These are phyloP conservation scores for Neodiprion virginianus DNA, from an alignment of 1,140 invertebrate genomes.

Conservation along the genomic window DNA sequence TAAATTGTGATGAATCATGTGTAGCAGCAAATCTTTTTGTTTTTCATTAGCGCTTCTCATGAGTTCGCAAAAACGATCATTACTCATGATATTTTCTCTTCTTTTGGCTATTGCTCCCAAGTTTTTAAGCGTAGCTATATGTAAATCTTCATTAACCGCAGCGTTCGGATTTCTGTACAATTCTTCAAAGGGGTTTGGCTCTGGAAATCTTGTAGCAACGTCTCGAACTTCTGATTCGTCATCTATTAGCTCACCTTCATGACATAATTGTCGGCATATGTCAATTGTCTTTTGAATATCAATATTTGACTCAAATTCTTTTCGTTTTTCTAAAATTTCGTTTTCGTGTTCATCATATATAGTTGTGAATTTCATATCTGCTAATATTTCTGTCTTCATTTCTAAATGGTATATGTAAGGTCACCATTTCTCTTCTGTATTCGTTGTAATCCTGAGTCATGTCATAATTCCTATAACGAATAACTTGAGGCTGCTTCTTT, in stretches of 20 bases:
- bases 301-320: conserved; percentile 22
- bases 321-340: conserved; percentile 12
- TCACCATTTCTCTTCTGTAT: conserved; percentile 47
- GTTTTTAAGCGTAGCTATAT: conserved; percentile 20
- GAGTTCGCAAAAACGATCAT: conserved; percentile 9
- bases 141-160: conserved; percentile 21
- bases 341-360: conserved; percentile 31
- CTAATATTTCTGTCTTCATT: conserved; percentile 43
- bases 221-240: background rate
- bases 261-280: conserved; percentile 19
- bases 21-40: conserved; percentile 31
- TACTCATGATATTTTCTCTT: conserved; percentile 24
- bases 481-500: conserved; percentile 18
- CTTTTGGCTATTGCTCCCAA: conserved; percentile 25
- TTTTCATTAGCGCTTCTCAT: conserved; percentile 22
- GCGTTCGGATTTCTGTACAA: conserved; percentile 20
- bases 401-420: conserved; percentile 43
- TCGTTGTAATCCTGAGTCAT: conserved; percentile 32
- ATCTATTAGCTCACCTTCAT: background rate
- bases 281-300: conserved; percentile 18
- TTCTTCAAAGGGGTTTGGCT: conserved; percentile 22
- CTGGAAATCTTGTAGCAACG: background rate
- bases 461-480: conserved; percentile 28
- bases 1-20: conserved; percentile 31
- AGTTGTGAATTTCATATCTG: conserved; percentile 39